Conservation (phyloP, 2,888 invertebrate genomes). For the Syritta pipiens region DNA sequence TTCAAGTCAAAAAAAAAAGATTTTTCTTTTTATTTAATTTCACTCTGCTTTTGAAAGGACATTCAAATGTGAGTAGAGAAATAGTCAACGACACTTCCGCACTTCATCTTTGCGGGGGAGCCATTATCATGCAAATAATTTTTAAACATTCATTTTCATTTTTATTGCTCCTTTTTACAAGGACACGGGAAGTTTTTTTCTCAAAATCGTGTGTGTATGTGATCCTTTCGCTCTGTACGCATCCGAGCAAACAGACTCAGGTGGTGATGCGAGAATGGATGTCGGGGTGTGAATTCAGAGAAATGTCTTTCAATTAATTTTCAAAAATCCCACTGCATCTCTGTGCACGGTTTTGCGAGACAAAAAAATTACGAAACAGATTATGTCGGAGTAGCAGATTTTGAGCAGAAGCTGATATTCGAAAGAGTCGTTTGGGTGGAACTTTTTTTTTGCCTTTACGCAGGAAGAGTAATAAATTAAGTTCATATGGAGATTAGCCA, state of each 20-base stretch:
- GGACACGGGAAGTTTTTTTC: not conserved
- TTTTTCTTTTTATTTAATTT: not conserved
- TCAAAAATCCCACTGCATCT: not conserved
- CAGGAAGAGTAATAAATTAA: not conserved
- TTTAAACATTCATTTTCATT: slow-evolving; percentile 27
- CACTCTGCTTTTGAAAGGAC: slow-evolving; percentile 3
- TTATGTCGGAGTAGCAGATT: not conserved
- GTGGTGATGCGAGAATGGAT: slow-evolving; percentile 7
- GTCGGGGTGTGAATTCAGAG: slow-evolving; percentile 6
- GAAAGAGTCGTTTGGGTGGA: not conserved
- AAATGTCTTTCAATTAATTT: slow-evolving; percentile 26
- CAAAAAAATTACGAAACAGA: not conserved
- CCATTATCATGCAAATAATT: slow-evolving; percentile 35
- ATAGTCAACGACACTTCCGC: slow-evolving; percentile 18
- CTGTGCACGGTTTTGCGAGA: not conserved
- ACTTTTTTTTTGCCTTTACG: not conserved
- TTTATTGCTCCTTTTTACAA: slow-evolving; percentile 23
- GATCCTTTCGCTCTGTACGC: not conserved
- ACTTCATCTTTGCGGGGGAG: slow-evolving; percentile 20
- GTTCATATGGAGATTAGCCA: slow-evolving; percentile 13
- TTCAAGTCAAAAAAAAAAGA: not conserved
- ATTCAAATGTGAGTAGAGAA: slow-evolving; percentile 13
- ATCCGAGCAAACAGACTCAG: slow-evolving; percentile 6
- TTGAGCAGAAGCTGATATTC: no score
- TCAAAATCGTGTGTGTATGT: no score